These are phyloP conservation scores for Capitella teleta DNA, from an alignment of 1,140 invertebrate species.

Conservation along the genomic window DNA sequence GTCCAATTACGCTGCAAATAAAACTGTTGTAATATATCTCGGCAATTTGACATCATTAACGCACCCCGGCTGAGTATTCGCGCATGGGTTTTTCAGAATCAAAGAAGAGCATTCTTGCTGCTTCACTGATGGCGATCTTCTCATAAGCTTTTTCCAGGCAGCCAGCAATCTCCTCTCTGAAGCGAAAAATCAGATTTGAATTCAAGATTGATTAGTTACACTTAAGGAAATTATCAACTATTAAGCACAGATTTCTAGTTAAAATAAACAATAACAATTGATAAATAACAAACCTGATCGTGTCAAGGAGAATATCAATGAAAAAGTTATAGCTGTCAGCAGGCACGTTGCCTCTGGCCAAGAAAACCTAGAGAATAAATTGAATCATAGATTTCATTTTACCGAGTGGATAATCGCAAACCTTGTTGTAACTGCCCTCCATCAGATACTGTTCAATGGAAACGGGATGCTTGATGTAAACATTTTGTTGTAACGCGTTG, in stretches of 20 bases:
- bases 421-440: conserved; percentile 98
- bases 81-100: conserved; percentile 55
- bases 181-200: not conserved
- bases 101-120: conserved; percentile 80
- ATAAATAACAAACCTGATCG: conserved; percentile 56
- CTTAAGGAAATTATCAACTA: conserved; percentile 5
- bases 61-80: conserved; percentile 52
- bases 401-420: conserved; percentile 25
- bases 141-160: conserved; percentile 95
- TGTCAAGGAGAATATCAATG: conserved; percentile 90
- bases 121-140: conserved; percentile 75
- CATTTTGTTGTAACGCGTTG: conserved; percentile 77
- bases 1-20: conserved; percentile 58
- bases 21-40: not conserved
- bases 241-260: too few species aligned
- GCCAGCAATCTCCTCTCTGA: conserved; percentile 77
- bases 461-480: conserved; percentile 89
- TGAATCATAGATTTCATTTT: not conserved
- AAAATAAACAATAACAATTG: too few species aligned
- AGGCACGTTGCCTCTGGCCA: conserved; percentile 87
- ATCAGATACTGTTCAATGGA: conserved; percentile 96
- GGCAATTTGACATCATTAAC: not conserved
- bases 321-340: conserved; percentile 92
- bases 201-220: not conserved
- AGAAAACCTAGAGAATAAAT: conserved; percentile 53